A percentile compares a stretch with the other conserved stretches of the same genome.
phyloP scores from a whole-genome alignment of 2,797 vertebrate genomes.

The Danio tinwini region DNA sequence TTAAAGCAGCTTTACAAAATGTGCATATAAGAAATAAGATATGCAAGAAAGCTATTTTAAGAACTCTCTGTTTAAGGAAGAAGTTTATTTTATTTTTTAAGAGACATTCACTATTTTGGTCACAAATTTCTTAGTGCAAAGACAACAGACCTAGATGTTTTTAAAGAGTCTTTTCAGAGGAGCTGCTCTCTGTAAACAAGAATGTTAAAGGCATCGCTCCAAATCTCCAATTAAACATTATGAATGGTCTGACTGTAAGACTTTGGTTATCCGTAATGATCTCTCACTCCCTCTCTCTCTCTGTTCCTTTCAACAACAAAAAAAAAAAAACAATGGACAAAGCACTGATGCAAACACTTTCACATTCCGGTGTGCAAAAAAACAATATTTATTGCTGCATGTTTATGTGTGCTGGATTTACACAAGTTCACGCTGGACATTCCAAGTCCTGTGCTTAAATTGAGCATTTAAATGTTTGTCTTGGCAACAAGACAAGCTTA shows the following conservation, averaged over 20 bases:
- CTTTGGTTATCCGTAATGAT: conserved; percentile 38
- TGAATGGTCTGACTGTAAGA: conserved; percentile 53
- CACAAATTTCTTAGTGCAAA: neutral
- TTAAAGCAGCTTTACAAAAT: too few relatives aligned
- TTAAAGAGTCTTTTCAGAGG: conserved; percentile 22
- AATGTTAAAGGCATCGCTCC: conserved; percentile 32
- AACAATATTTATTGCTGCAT: neutral
- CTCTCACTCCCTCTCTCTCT: conserved; percentile 13
- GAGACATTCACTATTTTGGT: neutral
- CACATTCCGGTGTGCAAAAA: neutral
- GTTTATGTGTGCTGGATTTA: conserved; percentile 17
- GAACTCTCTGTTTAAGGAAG: neutral
- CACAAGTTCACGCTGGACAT: neutral
- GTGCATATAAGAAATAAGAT: too few relatives aligned
- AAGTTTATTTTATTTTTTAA: neutral
- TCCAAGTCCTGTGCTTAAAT: neutral
- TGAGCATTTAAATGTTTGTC: conserved; percentile 5
- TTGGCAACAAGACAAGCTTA: conserved; percentile 1
- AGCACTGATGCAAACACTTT: conserved; percentile 2
- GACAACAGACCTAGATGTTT: conserved; percentile 25
- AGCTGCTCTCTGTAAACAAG: conserved; percentile 31
- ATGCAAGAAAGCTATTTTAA: too few relatives aligned
- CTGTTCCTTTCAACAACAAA: neutral
- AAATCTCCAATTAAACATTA: conserved; percentile 41
- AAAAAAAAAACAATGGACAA: conserved; percentile 34